Conservation (phyloP, 1,140 invertebrate species). For the Bombus affinis region DNA sequence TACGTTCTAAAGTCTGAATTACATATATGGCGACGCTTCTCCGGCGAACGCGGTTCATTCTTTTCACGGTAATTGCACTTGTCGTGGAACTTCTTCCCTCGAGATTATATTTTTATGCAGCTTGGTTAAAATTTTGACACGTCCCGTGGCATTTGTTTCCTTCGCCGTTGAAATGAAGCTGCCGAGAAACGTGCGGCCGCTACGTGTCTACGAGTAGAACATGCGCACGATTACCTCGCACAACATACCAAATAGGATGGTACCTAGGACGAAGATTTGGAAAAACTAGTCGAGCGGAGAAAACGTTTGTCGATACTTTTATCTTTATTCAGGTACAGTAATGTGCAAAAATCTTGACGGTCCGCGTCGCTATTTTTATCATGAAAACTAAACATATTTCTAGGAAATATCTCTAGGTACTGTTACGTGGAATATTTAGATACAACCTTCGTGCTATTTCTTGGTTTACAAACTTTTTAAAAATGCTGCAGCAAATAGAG, state of each 20-base stretch:
- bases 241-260: neutral
- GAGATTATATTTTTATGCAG: constrained; percentile 27
- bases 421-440: neutral
- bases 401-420: neutral
- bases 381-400: neutral
- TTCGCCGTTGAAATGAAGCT: neutral
- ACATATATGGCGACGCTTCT: neutral
- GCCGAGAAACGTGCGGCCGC: too few relatives aligned
- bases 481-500: neutral
- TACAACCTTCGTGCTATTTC: neutral
- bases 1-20: neutral
- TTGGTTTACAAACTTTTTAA: neutral
- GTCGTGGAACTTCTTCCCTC: constrained; percentile 21
- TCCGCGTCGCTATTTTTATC: neutral
- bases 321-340: neutral
- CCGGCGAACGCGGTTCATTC: constrained; percentile 8
- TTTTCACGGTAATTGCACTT: constrained; percentile 38
- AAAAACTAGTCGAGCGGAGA: neutral
- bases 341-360: too few relatives aligned
- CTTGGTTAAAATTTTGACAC: constrained; percentile 30
- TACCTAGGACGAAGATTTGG: neutral
- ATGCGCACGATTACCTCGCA: neutral
- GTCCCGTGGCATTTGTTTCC: neutral
- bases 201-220: neutral
- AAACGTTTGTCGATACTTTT: neutral